Evolutionary conservation across 1,140 invertebrate species (phyloP), one percentile per base, ranked within the genome.

Genomic region (Atta colombica): DNA sequence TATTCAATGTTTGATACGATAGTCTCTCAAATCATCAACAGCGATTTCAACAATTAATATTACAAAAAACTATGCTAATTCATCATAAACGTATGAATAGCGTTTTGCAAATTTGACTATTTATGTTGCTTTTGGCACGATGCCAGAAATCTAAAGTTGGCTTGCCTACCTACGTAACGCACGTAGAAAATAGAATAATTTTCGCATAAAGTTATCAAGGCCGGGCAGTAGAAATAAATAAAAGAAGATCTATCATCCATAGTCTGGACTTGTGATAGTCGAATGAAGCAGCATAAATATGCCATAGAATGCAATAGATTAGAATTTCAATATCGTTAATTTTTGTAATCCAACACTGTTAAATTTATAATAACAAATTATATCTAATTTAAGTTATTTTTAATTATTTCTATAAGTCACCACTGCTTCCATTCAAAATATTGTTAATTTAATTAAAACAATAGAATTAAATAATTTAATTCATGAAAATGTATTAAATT

Each of bases 101-200:
- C 49, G 51, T 60, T 77, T 60, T 61, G 55, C 66, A 61, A 55
- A 85, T 91, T 88, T 87, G 53, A 80, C 85, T 87, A 82, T 85
- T 75, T 85, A 65, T 71, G 69, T 87, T 86, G 80, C 39, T 16
- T 35, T 72, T 90, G 90, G 80, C 89, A 1, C 6, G 16, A 35
- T 21, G 85, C 87, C 90, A 91, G 77, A 53, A 16, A 82, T 77
- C 89, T 87, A 91, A 91, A 91, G 77, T 80, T 91, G 85, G 89
- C 84, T 53, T 61, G 80, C 77, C 78, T 49, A 85, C 66, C 87
- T 85, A 51, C 68, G 74, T 39, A 28, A 68, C 85, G 84, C 58
- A 72, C 35, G 58, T 77, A 80, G 84, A 87, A 91, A 91, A 91
- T 89, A 91, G 89, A 91, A 84, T 60, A 90, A 77, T 65, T 81